phyloP scores from a whole-genome alignment of 2,888 invertebrate species.

The Onthophagus sagittarius region DNA sequence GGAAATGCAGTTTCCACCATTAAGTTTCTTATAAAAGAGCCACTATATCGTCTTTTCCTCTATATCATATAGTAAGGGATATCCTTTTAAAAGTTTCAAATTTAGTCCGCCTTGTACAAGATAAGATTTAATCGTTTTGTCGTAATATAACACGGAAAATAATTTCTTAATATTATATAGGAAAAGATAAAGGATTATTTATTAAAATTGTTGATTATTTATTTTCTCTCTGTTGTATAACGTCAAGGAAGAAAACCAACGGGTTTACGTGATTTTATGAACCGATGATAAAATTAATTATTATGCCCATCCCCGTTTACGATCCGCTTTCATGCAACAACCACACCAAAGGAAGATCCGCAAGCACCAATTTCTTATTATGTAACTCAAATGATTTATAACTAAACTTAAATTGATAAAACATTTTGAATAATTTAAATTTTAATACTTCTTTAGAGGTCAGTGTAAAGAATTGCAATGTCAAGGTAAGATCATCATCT shows the following conservation, averaged over 20 bases:
- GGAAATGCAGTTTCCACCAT: too few relatives aligned
- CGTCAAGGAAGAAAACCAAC: neutral
- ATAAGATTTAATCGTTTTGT: too few relatives aligned
- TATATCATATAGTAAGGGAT: too few relatives aligned
- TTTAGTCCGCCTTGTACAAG: too few relatives aligned
- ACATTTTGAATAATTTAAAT: neutral
- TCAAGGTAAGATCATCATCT: neutral
- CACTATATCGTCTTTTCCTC: too few relatives aligned
- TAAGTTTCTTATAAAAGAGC: too few relatives aligned
- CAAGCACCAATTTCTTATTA: neutral
- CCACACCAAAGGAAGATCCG: neutral
- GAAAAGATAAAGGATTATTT: too few relatives aligned
- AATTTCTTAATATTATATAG: too few relatives aligned
- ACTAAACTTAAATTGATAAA: neutral
- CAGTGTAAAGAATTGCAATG: neutral
- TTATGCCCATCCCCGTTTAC: neutral
- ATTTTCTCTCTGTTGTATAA: neutral
- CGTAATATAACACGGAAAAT: too few relatives aligned
- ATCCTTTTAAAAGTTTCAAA: too few relatives aligned
- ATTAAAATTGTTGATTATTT: neutral
- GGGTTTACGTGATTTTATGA: neutral
- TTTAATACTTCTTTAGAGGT: neutral
- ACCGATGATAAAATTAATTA: neutral
- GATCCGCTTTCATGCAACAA: neutral
- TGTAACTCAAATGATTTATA: neutral